phyloP scores from a whole-genome alignment of 1,140 invertebrate species.

The Aphelinus certus region DNA sequence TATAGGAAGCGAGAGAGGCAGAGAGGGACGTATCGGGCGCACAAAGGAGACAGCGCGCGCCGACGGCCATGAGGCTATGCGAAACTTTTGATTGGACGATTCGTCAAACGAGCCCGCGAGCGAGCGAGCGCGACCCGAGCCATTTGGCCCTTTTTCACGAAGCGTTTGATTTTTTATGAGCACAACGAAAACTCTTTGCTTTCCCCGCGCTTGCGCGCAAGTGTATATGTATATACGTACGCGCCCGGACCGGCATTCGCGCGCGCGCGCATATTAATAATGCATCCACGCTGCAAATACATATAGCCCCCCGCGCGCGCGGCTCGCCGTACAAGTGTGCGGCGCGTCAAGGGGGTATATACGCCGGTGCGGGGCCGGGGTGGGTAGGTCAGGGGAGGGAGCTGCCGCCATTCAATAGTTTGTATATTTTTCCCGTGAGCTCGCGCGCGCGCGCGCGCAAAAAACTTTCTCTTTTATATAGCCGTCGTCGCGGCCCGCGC shows the following conservation, averaged over 20 bases:
- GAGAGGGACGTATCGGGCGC: conserved; percentile 31
- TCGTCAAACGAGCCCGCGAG: conserved; percentile 52
- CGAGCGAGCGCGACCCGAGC: conserved; percentile 26
- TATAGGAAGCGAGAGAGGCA: conserved; percentile 43
- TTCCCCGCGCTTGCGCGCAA: neutral
- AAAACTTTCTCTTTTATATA: conserved; percentile 21
- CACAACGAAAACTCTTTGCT: conserved; percentile 39
- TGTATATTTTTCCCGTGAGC: conserved; percentile 20
- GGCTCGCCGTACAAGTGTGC: neutral
- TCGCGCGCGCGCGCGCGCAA: neutral
- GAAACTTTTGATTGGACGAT: conserved; percentile 56
- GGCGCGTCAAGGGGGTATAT: neutral
- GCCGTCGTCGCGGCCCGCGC: neutral
- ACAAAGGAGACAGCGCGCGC: conserved; percentile 43
- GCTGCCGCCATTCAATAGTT: conserved; percentile 22
- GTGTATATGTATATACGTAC: too few species aligned
- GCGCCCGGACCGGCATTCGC: neutral
- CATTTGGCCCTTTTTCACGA: conserved; percentile 36
- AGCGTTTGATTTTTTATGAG: conserved; percentile 42
- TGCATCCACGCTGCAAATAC: conserved; percentile 25
- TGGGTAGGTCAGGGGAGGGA: neutral
- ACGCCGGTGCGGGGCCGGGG: neutral
- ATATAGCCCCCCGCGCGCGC: neutral
- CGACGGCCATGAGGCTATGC: conserved; percentile 41
- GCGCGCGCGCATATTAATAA: conserved; percentile 30